These are phyloP conservation scores for Ormyrus nitidulus DNA, from an alignment of 2,888 invertebrate species.

Conservation along the genomic window DNA sequence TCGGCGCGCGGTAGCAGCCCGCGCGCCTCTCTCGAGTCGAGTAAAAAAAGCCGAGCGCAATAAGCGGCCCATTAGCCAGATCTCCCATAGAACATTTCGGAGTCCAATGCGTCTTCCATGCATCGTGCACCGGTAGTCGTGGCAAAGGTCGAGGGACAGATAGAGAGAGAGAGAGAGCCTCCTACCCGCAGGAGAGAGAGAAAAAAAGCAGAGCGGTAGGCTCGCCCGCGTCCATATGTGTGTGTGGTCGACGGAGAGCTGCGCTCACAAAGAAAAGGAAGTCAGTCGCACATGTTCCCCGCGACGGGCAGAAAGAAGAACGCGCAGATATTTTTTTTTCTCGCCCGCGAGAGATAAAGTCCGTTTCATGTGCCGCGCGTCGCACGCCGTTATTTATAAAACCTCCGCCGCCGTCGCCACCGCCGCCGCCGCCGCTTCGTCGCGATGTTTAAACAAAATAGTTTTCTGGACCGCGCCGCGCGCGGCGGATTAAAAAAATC, in stretches of 20 bases:
- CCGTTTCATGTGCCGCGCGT: conserved; percentile 57
- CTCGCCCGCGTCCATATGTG: conserved; percentile 32
- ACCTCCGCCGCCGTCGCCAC: too few species aligned
- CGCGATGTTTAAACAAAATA: too few species aligned
- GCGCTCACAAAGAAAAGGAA: conserved; percentile 56
- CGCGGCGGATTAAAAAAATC: too few species aligned
- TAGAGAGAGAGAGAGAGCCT: conserved; percentile 4
- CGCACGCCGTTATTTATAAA: too few species aligned
- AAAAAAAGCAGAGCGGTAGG: conserved; percentile 12
- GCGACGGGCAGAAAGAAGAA: conserved; percentile 7
- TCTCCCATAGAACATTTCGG: not conserved
- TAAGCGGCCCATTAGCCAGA: conserved; percentile 35
- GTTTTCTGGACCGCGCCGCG: too few species aligned
- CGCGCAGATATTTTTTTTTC: conserved; percentile 46
- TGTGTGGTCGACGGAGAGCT: conserved; percentile 50
- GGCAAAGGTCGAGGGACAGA: conserved; percentile 21
- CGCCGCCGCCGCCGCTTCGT: too few species aligned
- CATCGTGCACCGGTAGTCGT: conserved; percentile 16
- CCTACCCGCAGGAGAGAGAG: not conserved
- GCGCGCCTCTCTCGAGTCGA: not conserved
- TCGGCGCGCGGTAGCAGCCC: too few species aligned
- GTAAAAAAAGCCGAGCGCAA: conserved; percentile 12
- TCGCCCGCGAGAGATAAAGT: conserved; percentile 47
- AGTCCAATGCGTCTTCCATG: not conserved
- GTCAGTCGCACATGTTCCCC: conserved; percentile 56